phyloP scores from a whole-genome alignment of 2,888 invertebrate genomes.

The Archips xylosteana region DNA sequence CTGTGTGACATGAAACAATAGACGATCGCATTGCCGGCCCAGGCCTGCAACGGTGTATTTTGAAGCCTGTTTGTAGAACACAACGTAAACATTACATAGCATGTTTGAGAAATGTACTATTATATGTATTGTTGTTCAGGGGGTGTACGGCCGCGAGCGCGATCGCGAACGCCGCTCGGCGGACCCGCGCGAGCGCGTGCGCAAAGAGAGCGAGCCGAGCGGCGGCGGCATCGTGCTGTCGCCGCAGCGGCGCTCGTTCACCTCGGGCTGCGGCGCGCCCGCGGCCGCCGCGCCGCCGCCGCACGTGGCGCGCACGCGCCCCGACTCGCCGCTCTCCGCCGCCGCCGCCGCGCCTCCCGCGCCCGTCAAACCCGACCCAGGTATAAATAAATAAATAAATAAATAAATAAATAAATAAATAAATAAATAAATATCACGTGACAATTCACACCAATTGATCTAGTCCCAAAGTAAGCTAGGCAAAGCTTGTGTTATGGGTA shows the following conservation, averaged over 20 bases:
- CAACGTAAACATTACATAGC: too few species aligned
- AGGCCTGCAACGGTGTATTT: too few species aligned
- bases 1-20: too few species aligned
- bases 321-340: conserved; percentile 69
- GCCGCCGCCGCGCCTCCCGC: conserved; percentile 55
- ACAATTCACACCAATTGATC: too few species aligned
- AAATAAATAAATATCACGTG: too few species aligned
- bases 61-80: too few species aligned
- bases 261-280: conserved; percentile 93
- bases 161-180: conserved; percentile 80
- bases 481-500: too few species aligned
- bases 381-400: conserved; percentile 52
- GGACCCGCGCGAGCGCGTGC: conserved; percentile 91
- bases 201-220: conserved; percentile 90
- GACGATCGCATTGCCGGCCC: too few species aligned
- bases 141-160: conserved; percentile 70
- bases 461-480: too few species aligned
- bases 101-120: too few species aligned
- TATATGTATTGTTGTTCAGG: conserved; percentile 52
- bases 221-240: conserved; percentile 91
- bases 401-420: too few species aligned
- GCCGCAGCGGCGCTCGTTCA: conserved; percentile 94
- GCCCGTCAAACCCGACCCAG: conserved; percentile 64
- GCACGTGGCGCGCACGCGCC: conserved; percentile 85
- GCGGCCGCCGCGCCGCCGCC: conserved; percentile 74